Evolutionary conservation across 2,113 vertebrate species (phyloP).

Genomic region (Engystomops pustulosus): DNA sequence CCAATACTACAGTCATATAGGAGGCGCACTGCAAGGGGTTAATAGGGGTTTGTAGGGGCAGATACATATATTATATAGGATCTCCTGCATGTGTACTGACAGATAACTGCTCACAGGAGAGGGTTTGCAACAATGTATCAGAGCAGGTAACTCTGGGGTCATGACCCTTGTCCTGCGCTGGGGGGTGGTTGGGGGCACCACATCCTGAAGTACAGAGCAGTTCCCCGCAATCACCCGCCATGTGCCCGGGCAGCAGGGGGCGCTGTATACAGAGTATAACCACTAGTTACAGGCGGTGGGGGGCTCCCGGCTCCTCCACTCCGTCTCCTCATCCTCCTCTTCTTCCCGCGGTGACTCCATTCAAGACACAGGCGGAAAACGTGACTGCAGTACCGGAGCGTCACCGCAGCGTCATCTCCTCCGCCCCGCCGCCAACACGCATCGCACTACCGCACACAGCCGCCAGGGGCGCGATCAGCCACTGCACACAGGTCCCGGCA

Average conservation of each 20-base stretch:
- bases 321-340: background rate
- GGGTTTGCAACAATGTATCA: background rate
- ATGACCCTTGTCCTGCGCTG: too few relatives aligned
- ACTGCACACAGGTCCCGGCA: too few relatives aligned
- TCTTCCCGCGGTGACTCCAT: constrained; percentile 16
- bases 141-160: too few relatives aligned
- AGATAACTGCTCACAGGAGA: background rate
- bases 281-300: background rate
- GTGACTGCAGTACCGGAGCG: background rate
- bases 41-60: background rate
- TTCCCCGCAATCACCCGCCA: background rate
- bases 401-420: background rate
- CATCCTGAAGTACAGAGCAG: too few relatives aligned
- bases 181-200: too few relatives aligned
- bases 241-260: background rate
- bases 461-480: background rate
- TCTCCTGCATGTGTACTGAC: too few relatives aligned
- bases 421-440: background rate
- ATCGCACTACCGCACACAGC: background rate
- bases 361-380: background rate
- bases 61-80: too few relatives aligned
- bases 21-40: background rate
- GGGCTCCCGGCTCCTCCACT: constrained; percentile 3
- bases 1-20: background rate
- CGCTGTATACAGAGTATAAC: background rate